Base-by-base conservation (phyloP, 2,113 vertebrate genomes). In the Colinus virginianus region DNA sequence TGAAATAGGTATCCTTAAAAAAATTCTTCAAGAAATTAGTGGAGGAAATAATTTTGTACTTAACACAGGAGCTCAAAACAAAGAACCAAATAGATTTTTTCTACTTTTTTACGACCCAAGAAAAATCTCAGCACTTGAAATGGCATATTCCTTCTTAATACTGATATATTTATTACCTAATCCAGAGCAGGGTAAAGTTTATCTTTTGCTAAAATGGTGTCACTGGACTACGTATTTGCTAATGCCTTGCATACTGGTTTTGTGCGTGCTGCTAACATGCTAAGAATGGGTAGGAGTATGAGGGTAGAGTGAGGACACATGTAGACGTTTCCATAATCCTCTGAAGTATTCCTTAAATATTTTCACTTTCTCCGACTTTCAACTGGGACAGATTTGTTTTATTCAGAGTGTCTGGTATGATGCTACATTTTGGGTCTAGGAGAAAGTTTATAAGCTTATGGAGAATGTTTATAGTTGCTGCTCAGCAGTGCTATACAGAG, bases 191-290 rank as follows among this genome's bases (percentile, higher is more conserved):
- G 16, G 11, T 63, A 40, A 76, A 66, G 0, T 63, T 83, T 46
- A 11, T 71, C 13, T 55, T 66, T 77, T 68, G 19, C 48, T 38
- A 34, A 84, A 12, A 7, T 59, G 51, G 5, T 58, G n/a, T 43
- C 19, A 63, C 16, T 26, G 43, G 34, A 48, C 34, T 59, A 63
- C 36, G 34, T 40, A 81, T 87, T 49, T 77, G 17, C 23, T 70
- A 21, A 20, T 81, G 28, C 49, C 36, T 84, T 80, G 28, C 21
- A 59, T 30, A 53, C 23, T 23, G 10, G 2, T 49, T 78, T 90
- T 78, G 28, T 66, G 13, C 13, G 17, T 48, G 30, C 16, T 1
- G 1, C 36, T 51, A 58, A 23, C 1, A 0, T 25, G 8, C 21
- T 45, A 70, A 6, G 18, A 34, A 6, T 36, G 20, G 10, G 16